Percentiles rank a stretch among this genome's conserved stretches.
These are phyloP conservation scores for Calephelis virginiensis DNA, from an alignment of 1,140 invertebrate species.

Conservation along the genomic window DNA sequence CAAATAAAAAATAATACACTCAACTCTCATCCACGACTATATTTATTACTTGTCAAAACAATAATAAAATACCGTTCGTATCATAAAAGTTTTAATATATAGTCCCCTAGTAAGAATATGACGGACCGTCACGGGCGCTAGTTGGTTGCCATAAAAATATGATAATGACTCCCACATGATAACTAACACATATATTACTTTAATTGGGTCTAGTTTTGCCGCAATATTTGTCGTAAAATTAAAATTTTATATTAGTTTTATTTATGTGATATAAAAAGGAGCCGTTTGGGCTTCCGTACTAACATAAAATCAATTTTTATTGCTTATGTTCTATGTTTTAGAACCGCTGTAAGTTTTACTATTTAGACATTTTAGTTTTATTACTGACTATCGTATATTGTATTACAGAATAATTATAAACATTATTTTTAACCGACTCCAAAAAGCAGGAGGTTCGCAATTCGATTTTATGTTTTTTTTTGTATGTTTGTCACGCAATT, in stretches of 20 bases:
- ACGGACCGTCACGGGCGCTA: background rate
- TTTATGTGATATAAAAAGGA: background rate
- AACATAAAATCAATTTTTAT: no score
- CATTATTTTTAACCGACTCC: no score
- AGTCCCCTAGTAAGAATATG: background rate
- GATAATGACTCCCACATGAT: background rate
- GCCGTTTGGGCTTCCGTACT: no score
- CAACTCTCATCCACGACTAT: background rate
- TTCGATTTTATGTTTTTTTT: no score
- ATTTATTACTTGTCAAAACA: slow-evolving; percentile 7
- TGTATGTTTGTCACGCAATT: no score
- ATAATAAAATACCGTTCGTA: slow-evolving; percentile 2
- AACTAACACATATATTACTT: slow-evolving; percentile 12
- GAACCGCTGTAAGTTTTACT: no score
- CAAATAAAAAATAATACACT: no score
- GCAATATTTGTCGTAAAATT: slow-evolving; percentile 2
- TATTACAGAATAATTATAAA: no score
- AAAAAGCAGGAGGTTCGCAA: no score
- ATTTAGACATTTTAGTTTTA: no score
- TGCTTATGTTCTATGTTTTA: no score
- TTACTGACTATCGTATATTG: no score
- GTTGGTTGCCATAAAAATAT: background rate
- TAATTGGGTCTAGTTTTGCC: background rate
- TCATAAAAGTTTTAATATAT: slow-evolving; percentile 5
- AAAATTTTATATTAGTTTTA: background rate